Evolutionary conservation across 2,797 vertebrate species (phyloP).

Genomic region (Molossus alvarezi): DNA sequence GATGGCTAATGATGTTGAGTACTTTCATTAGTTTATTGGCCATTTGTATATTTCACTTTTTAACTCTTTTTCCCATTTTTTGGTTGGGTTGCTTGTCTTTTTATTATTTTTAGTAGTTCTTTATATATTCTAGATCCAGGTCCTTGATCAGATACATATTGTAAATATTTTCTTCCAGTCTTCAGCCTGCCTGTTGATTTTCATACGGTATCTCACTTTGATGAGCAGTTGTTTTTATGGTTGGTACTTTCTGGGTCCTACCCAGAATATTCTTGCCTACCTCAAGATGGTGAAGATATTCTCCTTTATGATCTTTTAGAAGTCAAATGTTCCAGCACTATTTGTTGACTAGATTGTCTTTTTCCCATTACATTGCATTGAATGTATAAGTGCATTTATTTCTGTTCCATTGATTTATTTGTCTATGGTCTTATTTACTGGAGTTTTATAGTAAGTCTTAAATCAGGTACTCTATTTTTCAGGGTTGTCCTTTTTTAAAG

Average conservation of each 20-base stretch:
- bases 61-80: background rate
- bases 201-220: background rate
- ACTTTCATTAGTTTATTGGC: background rate
- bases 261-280: background rate
- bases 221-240: background rate
- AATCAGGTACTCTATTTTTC: conserved; percentile 38
- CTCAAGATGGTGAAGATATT: background rate
- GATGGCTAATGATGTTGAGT: background rate
- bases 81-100: background rate
- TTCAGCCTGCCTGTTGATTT: background rate
- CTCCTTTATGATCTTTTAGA: background rate
- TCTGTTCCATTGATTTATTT: conserved; percentile 3
- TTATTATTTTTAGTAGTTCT: too few relatives aligned
- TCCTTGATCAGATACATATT: background rate
- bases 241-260: background rate
- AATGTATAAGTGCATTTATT: background rate
- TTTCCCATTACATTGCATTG: background rate
- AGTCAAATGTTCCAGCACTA: background rate
- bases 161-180: background rate
- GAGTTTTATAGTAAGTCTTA: conserved; percentile 5
- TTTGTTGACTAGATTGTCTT: conserved; percentile 34
- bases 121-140: background rate
- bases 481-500: background rate
- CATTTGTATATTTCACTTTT: conserved; percentile 26
- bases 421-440: background rate